Evolutionary conservation across 1,140 invertebrate species (phyloP), one percentile per base, ranked within the genome.

Genomic region (Antheraea mylitta): DNA sequence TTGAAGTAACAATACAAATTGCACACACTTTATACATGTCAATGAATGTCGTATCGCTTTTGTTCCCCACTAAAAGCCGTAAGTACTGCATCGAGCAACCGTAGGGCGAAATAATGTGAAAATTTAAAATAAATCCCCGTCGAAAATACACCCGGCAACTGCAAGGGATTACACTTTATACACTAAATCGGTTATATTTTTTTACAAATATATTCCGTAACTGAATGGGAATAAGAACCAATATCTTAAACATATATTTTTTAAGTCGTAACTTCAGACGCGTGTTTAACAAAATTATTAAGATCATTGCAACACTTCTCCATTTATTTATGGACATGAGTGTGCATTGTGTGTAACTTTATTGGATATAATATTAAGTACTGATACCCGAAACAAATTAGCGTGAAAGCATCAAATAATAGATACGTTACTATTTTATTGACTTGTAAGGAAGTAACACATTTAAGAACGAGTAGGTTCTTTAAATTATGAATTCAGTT

Each of bases 61-160:
- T 61, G 60, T 22, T 22, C 60, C 60, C 60, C 22, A 53, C 68
- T 79, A 73, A 79, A 78, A 79, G 72, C 74, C 74, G 74, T 65
- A 77, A 71, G 82, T 85, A 85, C 81, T 78, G 74, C 72, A 70
- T 76, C 71, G 68, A 71, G 68, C 66, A 37, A 68, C 62, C 18
- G 64, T 67, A 67, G 71, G 70, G 77, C 72, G 71, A 76, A 74
- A 82, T 69, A 73, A 77, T 73, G 78, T 72, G 78, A 80, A 86
- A 85, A 81, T 87, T 86, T 85, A 77, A 82, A 88, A 73, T 74
- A 77, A 86, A 85, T 80, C 83, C 81, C 80, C 78, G 59, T 76
- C 48, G 42, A 42, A 60, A 68, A 75, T 60, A 67, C 18, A 65
- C 38, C 2, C 37, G 60, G 64, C 68, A 67, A 67, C 68, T 63